Evolutionary conservation across 2,888 invertebrate species (phyloP).

Genomic region (Pheosia gnoma): DNA sequence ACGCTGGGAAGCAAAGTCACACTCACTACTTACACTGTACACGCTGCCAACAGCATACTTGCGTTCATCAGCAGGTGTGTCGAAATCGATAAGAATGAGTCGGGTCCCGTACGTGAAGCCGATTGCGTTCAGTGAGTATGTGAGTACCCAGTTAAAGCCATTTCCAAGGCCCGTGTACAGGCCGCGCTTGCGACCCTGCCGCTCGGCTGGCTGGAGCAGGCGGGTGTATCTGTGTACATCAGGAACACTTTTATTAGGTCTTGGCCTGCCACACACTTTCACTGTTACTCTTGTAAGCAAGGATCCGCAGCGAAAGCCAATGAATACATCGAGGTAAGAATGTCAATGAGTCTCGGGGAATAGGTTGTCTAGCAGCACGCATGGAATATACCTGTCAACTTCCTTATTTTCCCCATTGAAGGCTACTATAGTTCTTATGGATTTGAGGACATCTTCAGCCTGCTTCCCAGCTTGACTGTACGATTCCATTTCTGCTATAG

Average conservation of each 20-base stretch:
- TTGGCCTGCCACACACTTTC: too few species aligned
- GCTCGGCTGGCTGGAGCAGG: conserved; percentile 85
- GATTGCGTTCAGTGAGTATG: conserved; percentile 88
- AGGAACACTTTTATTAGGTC: not conserved
- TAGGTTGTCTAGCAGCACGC: too few species aligned
- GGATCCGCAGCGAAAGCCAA: too few species aligned
- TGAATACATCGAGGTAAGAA: too few species aligned
- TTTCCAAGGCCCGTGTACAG: conserved; percentile 88
- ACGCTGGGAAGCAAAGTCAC: too few species aligned
- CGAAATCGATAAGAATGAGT: conserved; percentile 86
- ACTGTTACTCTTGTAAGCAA: too few species aligned
- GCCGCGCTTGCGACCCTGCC: conserved; percentile 86
- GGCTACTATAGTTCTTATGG: conserved; percentile 89
- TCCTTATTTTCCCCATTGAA: conserved; percentile 91
- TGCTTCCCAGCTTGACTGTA: conserved; percentile 92
- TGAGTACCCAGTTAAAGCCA: conserved; percentile 90
- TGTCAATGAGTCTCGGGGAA: too few species aligned
- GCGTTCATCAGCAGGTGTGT: conserved; percentile 80
- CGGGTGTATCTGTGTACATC: conserved; percentile 73
- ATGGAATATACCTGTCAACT: conserved; percentile 80
- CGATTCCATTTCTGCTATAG: conserved; percentile 86
- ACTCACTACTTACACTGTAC: conserved; percentile 84
- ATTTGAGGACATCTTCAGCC: conserved; percentile 90
- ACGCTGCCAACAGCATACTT: conserved; percentile 87
- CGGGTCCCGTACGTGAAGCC: conserved; percentile 91